Percentiles rank a stretch among this genome's conserved stretches.
phyloP scores from a whole-genome alignment of 2,797 vertebrate species.

The Ptychobarbus kaznakovi region DNA sequence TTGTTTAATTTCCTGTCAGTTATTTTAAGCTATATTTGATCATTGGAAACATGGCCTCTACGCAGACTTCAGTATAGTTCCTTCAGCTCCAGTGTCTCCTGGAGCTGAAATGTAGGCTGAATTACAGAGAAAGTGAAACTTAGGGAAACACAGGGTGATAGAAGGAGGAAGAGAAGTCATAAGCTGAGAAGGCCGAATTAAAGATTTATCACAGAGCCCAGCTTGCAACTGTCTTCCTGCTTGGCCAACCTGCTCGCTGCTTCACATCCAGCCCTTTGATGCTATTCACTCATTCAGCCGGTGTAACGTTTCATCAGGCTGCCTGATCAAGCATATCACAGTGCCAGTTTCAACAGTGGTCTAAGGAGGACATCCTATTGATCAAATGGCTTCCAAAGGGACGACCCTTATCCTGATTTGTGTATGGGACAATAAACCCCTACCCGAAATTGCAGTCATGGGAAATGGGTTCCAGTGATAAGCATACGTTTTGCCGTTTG shows the following conservation, averaged over 20 bases:
- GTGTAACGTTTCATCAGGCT: conserved; percentile 36
- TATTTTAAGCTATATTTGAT: conserved; percentile 54
- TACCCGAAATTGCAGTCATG: background rate
- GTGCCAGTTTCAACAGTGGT: conserved; percentile 39
- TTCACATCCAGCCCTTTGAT: conserved; percentile 34
- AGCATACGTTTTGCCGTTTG: background rate
- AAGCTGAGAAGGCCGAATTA: conserved; percentile 1
- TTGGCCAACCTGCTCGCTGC: conserved; percentile 28
- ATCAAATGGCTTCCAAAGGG: conserved; percentile 45
- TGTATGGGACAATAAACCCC: conserved; percentile 9
- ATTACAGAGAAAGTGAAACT: background rate
- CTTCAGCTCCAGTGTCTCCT: background rate
- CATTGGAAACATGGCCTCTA: conserved; percentile 40
- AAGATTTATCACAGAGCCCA: conserved; percentile 45
- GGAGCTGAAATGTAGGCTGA: background rate
- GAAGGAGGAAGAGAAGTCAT: conserved; percentile 20
- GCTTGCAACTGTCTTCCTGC: conserved; percentile 33
- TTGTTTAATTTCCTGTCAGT: conserved; percentile 55
- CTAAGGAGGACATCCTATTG: conserved; percentile 55
- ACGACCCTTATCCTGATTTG: conserved; percentile 28
- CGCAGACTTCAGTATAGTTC: background rate
- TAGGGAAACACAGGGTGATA: background rate
- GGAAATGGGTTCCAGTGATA: background rate
- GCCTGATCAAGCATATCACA: conserved; percentile 38
- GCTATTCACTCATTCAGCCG: conserved; percentile 44